Evolutionary conservation across 2,113 vertebrate species (phyloP).

Genomic region (Malurus cyaneus): DNA sequence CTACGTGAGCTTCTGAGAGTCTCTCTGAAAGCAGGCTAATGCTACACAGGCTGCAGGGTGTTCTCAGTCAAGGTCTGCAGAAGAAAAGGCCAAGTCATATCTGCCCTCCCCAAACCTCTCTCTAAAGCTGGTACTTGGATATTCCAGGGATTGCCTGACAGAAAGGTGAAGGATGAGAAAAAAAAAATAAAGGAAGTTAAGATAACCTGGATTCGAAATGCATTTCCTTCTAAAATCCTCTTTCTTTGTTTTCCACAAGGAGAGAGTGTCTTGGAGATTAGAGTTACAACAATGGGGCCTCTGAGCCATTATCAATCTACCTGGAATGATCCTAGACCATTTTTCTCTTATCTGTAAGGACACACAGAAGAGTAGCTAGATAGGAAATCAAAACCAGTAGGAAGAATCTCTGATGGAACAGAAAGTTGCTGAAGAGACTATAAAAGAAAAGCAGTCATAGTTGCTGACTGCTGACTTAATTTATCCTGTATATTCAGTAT

Average conservation of each 20-base stretch:
- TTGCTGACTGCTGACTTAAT: not conserved
- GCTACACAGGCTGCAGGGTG: rapidly evolving
- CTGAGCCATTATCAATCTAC: not conserved
- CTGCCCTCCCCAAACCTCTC: not conserved
- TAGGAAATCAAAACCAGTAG: not conserved
- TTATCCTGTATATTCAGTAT: not conserved
- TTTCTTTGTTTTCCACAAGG: not conserved
- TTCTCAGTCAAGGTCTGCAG: not conserved
- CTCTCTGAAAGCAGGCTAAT: not conserved
- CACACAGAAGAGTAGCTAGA: not conserved
- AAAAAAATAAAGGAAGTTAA: not conserved
- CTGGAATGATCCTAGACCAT: not conserved
- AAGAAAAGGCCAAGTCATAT: not conserved
- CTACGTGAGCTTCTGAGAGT: not conserved
- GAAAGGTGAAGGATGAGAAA: not conserved
- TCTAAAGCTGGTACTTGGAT: not conserved
- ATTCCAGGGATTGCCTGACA: not conserved
- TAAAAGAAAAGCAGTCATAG: not conserved
- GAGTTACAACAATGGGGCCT: not conserved
- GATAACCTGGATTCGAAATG: not conserved
- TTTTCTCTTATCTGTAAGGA: not conserved
- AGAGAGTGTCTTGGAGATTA: not conserved
- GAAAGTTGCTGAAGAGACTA: not conserved
- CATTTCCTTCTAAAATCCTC: not conserved
- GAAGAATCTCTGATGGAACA: not conserved